phyloP scores from a whole-genome alignment of 2,113 vertebrate species.

The Notothenia coriiceps region DNA sequence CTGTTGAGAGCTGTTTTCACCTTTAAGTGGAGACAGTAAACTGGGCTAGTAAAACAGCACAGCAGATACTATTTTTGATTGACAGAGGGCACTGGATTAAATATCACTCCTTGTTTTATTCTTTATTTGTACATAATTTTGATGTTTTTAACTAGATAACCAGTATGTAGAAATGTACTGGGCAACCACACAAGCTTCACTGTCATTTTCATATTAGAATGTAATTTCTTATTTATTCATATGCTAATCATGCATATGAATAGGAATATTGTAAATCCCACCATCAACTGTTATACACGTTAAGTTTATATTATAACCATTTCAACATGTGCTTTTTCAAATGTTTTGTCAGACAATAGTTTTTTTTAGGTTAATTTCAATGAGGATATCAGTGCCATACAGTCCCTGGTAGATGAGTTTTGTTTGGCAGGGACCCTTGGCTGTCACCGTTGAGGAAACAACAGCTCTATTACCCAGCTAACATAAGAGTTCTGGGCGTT shows the following conservation, averaged over 20 bases:
- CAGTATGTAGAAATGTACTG: background rate
- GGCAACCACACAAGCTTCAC: background rate
- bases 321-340: background rate
- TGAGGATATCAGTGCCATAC: conserved; percentile 3
- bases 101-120: background rate
- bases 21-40: background rate
- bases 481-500: conserved; percentile 69
- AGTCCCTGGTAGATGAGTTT: conserved; percentile 41
- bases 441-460: conserved; percentile 59
- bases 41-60: background rate
- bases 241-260: background rate
- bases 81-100: background rate
- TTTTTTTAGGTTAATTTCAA: conserved; percentile 32
- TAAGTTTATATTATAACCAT: background rate
- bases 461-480: conserved; percentile 66
- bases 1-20: conserved; percentile 33
- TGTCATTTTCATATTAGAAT: background rate
- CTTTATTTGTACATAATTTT: background rate
- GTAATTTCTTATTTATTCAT: background rate
- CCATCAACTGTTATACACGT: background rate
- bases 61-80: background rate
- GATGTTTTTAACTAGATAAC: background rate
- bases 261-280: background rate
- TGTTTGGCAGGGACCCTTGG: conserved; percentile 44
- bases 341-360: background rate